Base-by-base conservation (phyloP, 2,113 vertebrate genomes). In the Eublepharis macularius region DNA sequence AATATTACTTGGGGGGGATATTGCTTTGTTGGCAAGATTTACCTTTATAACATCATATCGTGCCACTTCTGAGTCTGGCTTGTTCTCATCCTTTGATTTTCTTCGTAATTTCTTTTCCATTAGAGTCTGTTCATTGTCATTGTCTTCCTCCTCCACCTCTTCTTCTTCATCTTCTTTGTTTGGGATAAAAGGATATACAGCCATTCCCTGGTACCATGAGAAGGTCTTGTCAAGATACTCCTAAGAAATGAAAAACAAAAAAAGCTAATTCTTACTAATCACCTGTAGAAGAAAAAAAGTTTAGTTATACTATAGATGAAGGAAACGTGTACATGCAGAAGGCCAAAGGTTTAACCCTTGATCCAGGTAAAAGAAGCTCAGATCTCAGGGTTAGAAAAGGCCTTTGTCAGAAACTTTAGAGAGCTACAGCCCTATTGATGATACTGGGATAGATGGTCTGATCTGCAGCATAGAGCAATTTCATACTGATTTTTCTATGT, bases 31-130 rank as follows among this genome's bases (percentile, higher is more conserved):
- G 70, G 69, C 47, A 60, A 41, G 1, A 79, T 32, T 95, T 93
- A 99, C 99, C 96, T 98, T 99, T 84, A 99, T 94, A 80, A 98
- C 95, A 90, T 99, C 98, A 0, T 96, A 95, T 34, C 91, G 95
- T 57, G 98, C 97, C 82, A 99, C 95, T 78, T 98, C 97, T 49
- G 98, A 93, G 87, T 99, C 98, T 60, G 95, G 93, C 88, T 95
- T 97, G 84, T 93, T 97, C 91, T 97, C 96, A 85, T 98, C 97
- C 78, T 97, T 98, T 16, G 87, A 51, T 54, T 86, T 96, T 91
- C 92, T 94, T 54, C 70, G 83, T 65, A 84, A 89, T 82, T 83
- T 81, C 92, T 98, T 97, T 81, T 96, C 95, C 1, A 85, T 72
- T 0, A 89, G 93, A 88, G 89, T 83, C 66, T 94, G 88, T 66